phyloP scores from a whole-genome alignment of 2,797 vertebrate genomes.

The Cuculus canorus region DNA sequence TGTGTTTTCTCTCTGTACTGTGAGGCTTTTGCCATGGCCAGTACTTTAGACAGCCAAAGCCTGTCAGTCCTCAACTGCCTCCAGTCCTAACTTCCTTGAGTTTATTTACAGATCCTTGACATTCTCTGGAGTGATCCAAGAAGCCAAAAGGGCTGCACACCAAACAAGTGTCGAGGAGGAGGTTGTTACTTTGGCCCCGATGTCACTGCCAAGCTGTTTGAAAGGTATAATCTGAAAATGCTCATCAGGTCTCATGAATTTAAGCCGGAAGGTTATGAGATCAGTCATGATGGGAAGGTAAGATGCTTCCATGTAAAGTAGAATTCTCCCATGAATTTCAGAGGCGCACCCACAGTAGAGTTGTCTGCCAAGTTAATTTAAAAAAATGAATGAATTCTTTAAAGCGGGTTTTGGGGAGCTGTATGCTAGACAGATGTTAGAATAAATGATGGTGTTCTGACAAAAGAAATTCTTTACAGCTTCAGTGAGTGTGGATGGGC shows the following conservation, averaged over 20 bases:
- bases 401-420: not conserved
- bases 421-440: not conserved
- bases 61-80: not conserved
- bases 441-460: not conserved
- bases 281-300: constrained; percentile 90
- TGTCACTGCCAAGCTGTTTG: constrained; percentile 83
- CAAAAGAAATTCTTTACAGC: not conserved
- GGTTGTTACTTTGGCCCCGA: constrained; percentile 97
- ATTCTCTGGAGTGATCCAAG: constrained; percentile 96
- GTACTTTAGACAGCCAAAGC: not conserved
- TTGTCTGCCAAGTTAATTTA: not conserved
- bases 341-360: not conserved
- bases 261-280: constrained; percentile 93
- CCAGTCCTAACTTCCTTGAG: not conserved
- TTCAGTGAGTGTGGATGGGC: not conserved
- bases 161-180: constrained; percentile 90
- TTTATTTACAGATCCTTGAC: constrained; percentile 84
- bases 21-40: not conserved
- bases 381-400: not conserved
- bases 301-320: not conserved
- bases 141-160: constrained; percentile 86
- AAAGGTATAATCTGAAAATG: constrained; percentile 86
- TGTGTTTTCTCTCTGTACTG: not conserved
- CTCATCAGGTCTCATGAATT: constrained; percentile 96
- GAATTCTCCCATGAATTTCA: not conserved